Evolutionary conservation across 1,140 invertebrate genomes (phyloP).

Genomic region (Thaumatotibia leucotreta): DNA sequence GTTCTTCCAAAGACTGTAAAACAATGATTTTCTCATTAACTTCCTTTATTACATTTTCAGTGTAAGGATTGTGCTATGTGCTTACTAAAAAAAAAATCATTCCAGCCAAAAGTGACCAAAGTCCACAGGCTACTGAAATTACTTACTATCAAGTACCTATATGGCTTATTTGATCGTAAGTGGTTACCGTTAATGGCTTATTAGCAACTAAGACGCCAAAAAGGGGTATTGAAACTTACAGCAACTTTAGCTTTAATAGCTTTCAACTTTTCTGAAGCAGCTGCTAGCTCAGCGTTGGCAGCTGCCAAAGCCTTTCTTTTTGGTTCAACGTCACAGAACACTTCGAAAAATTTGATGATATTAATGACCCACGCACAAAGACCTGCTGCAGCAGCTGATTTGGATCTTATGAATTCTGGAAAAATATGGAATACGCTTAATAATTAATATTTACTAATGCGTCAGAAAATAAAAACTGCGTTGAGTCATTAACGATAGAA

Average conservation of each 20-base stretch:
- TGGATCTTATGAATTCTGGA: slow-evolving; percentile 88
- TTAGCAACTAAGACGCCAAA: neutral
- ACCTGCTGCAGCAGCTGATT: slow-evolving; percentile 95
- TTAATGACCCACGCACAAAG: slow-evolving; percentile 98
- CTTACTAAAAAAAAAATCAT: too few relatives aligned
- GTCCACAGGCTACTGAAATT: slow-evolving; percentile 90
- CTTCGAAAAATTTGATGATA: slow-evolving; percentile 96
- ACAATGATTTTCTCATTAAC: neutral
- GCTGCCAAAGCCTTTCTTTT: slow-evolving; percentile 94
- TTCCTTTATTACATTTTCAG: neutral
- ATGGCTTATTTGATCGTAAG: too few relatives aligned
- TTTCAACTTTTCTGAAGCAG: slow-evolving; percentile 91
- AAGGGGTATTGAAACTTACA: slow-evolving; percentile 77
- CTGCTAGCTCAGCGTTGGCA: slow-evolving; percentile 92
- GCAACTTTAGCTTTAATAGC: slow-evolving; percentile 93
- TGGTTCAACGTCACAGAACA: slow-evolving; percentile 97
- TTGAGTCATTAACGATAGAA: too few relatives aligned
- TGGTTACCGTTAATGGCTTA: too few relatives aligned
- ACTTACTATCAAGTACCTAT: too few relatives aligned
- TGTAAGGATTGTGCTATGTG: too few relatives aligned
- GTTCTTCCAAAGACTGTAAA: slow-evolving; percentile 88
- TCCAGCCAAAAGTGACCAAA: slow-evolving; percentile 94
- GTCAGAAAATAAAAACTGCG: neutral
- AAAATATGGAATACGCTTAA: slow-evolving; percentile 17
- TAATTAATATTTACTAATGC: too few relatives aligned